Percentiles rank a stretch among this genome's conserved stretches.
phyloP scores from a whole-genome alignment of 2,888 invertebrate genomes.

The Pachliopta kotzebuea region DNA sequence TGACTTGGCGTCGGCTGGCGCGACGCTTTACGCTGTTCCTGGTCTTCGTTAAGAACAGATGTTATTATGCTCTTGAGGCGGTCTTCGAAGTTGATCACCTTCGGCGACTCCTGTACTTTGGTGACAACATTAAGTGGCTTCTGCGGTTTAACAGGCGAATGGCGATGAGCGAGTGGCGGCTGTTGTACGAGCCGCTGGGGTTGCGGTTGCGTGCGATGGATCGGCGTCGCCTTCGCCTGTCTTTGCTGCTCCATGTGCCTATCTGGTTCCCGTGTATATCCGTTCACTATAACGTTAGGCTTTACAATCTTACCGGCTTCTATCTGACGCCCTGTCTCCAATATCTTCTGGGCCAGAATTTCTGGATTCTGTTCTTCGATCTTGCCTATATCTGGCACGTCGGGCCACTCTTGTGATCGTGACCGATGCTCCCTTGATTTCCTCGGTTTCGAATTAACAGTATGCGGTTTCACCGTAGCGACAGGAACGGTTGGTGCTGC shows the following conservation, averaged over 20 bases:
- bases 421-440: constrained; percentile 86
- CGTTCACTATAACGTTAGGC: constrained; percentile 68
- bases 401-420: constrained; percentile 94
- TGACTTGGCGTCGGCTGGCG: constrained; percentile 47
- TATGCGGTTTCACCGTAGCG: constrained; percentile 69
- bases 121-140: constrained; percentile 68
- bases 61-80: constrained; percentile 93
- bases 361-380: constrained; percentile 96
- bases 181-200: constrained; percentile 42
- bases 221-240: constrained; percentile 41
- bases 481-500: constrained; percentile 59
- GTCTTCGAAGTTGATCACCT: constrained; percentile 92
- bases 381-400: constrained; percentile 93
- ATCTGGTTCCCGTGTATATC: constrained; percentile 58
- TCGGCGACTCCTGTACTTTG: constrained; percentile 88
- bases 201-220: constrained; percentile 50
- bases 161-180: constrained; percentile 47
- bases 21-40: constrained; percentile 56
- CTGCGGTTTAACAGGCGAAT: constrained; percentile 61
- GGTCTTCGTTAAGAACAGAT: constrained; percentile 92
- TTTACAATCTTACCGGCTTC: constrained; percentile 87
- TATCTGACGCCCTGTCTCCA: constrained; percentile 93
- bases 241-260: constrained; percentile 50
- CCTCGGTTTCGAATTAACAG: constrained; percentile 61
- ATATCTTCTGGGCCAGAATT: constrained; percentile 92